phyloP scores from a whole-genome alignment of 2,797 vertebrate species.

The Anisognathus igniventris region DNA sequence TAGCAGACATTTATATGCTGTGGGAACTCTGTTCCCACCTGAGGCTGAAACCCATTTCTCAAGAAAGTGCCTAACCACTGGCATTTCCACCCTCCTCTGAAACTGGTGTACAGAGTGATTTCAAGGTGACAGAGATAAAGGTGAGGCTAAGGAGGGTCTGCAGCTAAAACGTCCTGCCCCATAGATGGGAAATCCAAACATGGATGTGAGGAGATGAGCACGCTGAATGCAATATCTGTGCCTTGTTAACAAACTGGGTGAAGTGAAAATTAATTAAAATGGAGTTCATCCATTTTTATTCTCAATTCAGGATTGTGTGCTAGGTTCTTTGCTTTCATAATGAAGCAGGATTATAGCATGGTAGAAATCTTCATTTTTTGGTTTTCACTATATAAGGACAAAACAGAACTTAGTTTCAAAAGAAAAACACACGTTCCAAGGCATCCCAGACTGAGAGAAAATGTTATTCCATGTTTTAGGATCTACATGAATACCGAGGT shows the following conservation, averaged over 20 bases:
- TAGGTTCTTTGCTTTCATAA: neutral
- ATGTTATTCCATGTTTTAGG: neutral
- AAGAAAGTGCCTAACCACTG: neutral
- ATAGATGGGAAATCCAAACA: neutral
- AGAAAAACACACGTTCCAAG: neutral
- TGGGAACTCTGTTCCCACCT: conserved; percentile 12
- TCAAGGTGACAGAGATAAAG: neutral
- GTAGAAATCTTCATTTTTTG: neutral
- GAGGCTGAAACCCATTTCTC: conserved; percentile 11
- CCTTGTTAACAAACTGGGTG: neutral
- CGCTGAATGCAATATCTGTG: neutral
- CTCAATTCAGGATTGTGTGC: neutral
- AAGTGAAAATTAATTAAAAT: neutral
- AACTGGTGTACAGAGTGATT: neutral
- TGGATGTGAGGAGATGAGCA: neutral
- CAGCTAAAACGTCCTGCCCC: neutral
- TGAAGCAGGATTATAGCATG: neutral
- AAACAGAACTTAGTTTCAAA: neutral
- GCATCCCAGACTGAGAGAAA: neutral
- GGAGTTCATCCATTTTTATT: neutral
- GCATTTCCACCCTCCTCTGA: neutral
- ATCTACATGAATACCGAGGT: neutral
- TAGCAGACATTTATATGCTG: neutral
- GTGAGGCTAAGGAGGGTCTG: neutral
- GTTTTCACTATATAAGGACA: neutral